phyloP scores from a whole-genome alignment of 2,888 invertebrate genomes.

The Dermolepida albohirtum region DNA sequence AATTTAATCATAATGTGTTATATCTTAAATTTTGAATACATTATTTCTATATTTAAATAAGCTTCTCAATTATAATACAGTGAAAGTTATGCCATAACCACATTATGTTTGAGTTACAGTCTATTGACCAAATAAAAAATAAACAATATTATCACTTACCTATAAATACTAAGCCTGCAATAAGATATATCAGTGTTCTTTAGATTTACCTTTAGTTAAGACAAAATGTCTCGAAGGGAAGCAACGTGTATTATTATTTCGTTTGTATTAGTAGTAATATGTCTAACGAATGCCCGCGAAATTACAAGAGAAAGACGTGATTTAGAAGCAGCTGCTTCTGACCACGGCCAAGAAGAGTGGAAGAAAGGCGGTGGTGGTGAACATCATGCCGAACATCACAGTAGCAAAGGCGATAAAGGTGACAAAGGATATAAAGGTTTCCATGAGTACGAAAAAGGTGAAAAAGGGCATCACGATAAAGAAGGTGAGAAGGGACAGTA shows the following conservation, averaged over 20 bases:
- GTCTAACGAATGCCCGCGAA: conserved; percentile 67
- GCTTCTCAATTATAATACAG: conserved; percentile 15
- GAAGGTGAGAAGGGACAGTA: conserved; percentile 74
- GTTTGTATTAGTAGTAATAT: conserved; percentile 65
- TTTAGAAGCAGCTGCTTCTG: conserved; percentile 51
- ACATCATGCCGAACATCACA: conserved; percentile 69
- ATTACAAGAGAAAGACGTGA: conserved; percentile 65
- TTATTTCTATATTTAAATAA: background rate
- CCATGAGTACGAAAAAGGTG: conserved; percentile 73
- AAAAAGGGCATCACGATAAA: conserved; percentile 77
- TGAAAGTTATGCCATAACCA: conserved; percentile 26
- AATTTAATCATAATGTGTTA: too few species aligned
- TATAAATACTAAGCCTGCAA: conserved; percentile 17
- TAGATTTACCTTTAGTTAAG: conserved; percentile 1
- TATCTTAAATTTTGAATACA: background rate
- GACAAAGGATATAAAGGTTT: conserved; percentile 76
- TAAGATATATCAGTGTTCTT: conserved; percentile 17
- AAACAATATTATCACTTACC: conserved; percentile 17
- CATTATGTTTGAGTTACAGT: conserved; percentile 12
- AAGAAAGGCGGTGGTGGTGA: conserved; percentile 70
- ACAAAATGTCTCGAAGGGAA: conserved; percentile 58
- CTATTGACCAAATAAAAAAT: conserved; percentile 6
- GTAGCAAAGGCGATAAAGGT: conserved; percentile 71
- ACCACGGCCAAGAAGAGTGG: conserved; percentile 63
- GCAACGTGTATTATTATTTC: conserved; percentile 78